Evolutionary conservation across 2,113 vertebrate species (phyloP), one percentile per base, ranked within the genome.

Genomic region (Oncorhynchus gorbuscha): DNA sequence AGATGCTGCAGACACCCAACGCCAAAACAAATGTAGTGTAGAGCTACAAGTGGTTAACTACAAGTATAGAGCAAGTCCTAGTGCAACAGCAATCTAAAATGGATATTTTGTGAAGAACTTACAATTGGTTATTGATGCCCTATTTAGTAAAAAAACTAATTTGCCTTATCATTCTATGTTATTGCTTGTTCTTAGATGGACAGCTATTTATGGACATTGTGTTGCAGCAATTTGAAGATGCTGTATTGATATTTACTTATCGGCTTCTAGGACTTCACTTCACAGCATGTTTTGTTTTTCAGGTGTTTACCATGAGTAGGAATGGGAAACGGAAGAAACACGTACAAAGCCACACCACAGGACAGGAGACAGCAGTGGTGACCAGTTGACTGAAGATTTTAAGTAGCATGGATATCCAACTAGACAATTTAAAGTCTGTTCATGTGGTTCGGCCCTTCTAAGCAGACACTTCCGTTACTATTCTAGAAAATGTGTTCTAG

Each of bases 331-430:
- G 32, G 11, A 13, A 32, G 16, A 39, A 8, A 62, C 20, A 64
- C 16, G 79, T 9, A 76, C 2, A 77, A 66, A 51, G 79, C 51
- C 71, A 82, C 69, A 71, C 26, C 45, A 81, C 66, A 69, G 70
- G 62, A 77, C 24, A 58, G 3, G 30, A 73, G 11, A 79, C 32
- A 48, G 62, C 35, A 9, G 71, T 59, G 32, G 72, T 0, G 18
- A 71, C 32, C 32, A 2, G 75, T 72, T 51, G 66, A n/a, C 39
- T 48, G 62, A 18, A 62, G 26, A 67, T 65, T 16, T 75, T 64
- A 73, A 73, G 45, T 11, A 59, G 30, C 11, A 64, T 20, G 3
- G 28, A 35, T 13, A 16, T 62, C 6, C 18, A 7, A n/a, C 59
- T 62, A 22, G 20, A 62, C 6, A 22, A 22, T 22, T 11, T 14